Base-by-base conservation (phyloP, 2,888 invertebrate genomes). In the Galeruca laticollis region DNA sequence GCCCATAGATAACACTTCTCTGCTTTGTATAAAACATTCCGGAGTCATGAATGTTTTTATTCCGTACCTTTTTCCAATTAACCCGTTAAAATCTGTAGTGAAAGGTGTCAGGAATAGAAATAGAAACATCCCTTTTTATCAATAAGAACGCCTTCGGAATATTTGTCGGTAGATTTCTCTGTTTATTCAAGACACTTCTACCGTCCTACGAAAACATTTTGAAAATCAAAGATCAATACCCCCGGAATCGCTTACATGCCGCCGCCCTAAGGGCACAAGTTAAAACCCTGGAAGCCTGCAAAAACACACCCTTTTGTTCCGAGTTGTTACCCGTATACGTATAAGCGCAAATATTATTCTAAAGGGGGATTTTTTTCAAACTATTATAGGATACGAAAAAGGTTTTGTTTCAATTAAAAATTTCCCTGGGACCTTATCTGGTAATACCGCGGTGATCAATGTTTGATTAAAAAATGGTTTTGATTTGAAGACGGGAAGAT, bases 241-340 rank as follows among this genome's bases (percentile, higher is more conserved):
- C 15, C 49, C 61, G 59, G 71, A 69, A 70, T 71, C 73, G 69
- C 68, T 71, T 69, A 63, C 73, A 68, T 60, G 51, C 70, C 68
- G 64, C 66, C 69, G 74, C 75, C 71, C 71, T 49, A 18, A 63
- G 73, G 73, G 66, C 72, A 70, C 66, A 77, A 78, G 77, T 76
- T 77, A 75, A 76, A 77, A 76, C 73, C 70, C 73, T 74, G 70
- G 76, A 68, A 77, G 81, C 82, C 83, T 84, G 84, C 73, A 81
- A 84, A 83, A 84, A 84, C 82, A 83, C 75, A 77, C 75, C 77
- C 80, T 80, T 80, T 84, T 84, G 82, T 84, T 76, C 73, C 69
- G 73, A 83, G 81, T 83, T 83, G 84, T 83, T 84, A 83, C 79
- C 79, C 81, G 57, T 60, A 60, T 66, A 66, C 82, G 81, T 82